Evolutionary conservation across 2,888 invertebrate species (phyloP).

Genomic region (Melieria picta): DNA sequence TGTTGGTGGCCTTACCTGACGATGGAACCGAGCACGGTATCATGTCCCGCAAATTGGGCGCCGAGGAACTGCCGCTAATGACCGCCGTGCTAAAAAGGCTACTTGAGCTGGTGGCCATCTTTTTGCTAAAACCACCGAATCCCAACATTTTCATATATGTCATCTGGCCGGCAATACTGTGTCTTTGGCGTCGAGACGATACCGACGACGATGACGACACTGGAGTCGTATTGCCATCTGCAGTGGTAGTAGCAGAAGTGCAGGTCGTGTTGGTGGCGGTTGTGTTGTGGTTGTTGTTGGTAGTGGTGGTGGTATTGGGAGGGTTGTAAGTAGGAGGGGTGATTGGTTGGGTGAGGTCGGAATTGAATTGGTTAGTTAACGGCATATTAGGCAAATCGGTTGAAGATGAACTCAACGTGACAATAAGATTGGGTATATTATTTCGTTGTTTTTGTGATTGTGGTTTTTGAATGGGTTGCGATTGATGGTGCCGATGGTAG

Average conservation of each 20-base stretch:
- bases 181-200: conserved; percentile 84
- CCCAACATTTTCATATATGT: conserved; percentile 92
- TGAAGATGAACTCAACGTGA: conserved; percentile 43
- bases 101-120: conserved; percentile 76
- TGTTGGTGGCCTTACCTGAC: conserved; percentile 72
- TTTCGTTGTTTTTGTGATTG: conserved; percentile 22
- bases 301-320: conserved; percentile 36
- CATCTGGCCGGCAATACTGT: conserved; percentile 96
- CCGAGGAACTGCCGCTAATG: conserved; percentile 93
- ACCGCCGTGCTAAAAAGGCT: conserved; percentile 96
- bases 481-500: conserved; percentile 39
- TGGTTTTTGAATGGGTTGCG: conserved; percentile 33
- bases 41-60: conserved; percentile 89
- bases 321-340: conserved; percentile 32
- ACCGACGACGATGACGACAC: conserved; percentile 63
- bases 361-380: conserved; percentile 44
- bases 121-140: conserved; percentile 76
- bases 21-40: conserved; percentile 79
- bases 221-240: conserved; percentile 62
- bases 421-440: conserved; percentile 43
- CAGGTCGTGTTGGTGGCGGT: conserved; percentile 51
- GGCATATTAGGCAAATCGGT: conserved; percentile 37
- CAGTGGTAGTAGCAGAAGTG: conserved; percentile 59
- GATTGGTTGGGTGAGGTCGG: conserved; percentile 38
- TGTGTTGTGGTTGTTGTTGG: conserved; percentile 38